These are phyloP conservation scores for Drosophila athabasca DNA, from an alignment of 1,140 invertebrate genomes.

Conservation along the genomic window DNA sequence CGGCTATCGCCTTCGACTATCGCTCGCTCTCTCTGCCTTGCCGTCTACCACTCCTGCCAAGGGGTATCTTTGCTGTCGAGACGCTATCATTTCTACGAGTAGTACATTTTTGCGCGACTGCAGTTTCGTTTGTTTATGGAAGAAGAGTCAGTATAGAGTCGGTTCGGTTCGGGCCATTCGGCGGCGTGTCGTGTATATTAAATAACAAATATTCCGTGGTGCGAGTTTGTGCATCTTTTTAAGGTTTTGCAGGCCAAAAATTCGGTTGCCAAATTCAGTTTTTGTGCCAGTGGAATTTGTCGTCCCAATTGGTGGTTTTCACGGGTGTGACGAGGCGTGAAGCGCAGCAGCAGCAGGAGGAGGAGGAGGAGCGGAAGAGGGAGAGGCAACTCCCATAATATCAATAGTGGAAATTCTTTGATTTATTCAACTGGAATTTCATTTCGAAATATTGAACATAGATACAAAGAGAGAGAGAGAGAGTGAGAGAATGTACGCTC, in stretches of 20 bases:
- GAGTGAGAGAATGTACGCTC: too few species aligned
- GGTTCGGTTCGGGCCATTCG: too few species aligned
- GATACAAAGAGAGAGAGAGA: conserved; percentile 1
- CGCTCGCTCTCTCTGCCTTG: too few species aligned
- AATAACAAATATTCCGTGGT: conserved; percentile 52
- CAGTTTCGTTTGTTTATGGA: conserved; percentile 29
- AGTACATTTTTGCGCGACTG: conserved; percentile 13
- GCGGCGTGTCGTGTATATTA: conserved; percentile 54
- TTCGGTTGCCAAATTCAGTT: too few species aligned
- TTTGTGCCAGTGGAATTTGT: conserved; percentile 24
- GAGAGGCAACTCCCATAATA: background rate
- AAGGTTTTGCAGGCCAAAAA: too few species aligned
- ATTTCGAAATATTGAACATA: background rate
- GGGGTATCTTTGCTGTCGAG: too few species aligned
- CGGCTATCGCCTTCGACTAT: background rate
- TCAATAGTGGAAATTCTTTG: background rate
- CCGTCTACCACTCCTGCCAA: too few species aligned
- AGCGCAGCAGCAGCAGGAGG: conserved; percentile 6
- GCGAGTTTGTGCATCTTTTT: conserved; percentile 8
- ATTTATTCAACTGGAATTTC: conserved; percentile 23
- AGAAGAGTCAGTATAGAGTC: background rate
- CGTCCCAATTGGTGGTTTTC: conserved; percentile 5
- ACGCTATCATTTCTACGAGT: too few species aligned
- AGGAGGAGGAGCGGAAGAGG: background rate
- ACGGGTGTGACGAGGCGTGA: conserved; percentile 17